Evolutionary conservation across 92 coral and sea anemone genomes (phyloP), one percentile per base, ranked within the genome.

Genomic region (Bergia sp.): DNA sequence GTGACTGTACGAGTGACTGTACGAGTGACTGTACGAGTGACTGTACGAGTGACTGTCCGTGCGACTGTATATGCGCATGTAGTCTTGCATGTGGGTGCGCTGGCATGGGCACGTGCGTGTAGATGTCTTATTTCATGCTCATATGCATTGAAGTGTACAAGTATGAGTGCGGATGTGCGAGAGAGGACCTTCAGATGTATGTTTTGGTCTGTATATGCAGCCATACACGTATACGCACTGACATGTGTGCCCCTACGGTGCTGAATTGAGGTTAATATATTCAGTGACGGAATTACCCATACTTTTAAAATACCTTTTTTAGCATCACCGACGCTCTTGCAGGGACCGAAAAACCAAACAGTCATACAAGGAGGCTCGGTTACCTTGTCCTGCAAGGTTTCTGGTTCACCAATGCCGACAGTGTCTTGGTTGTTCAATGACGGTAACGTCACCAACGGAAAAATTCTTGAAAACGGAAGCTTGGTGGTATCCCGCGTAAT

Each of bases 361-460:
- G 77, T 81, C 49, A 79, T 75, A 0, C 39, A 79, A 42, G 94
- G 94, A 49, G 40, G 84, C 37, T 55, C 86, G 36, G 73, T 85
- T 23, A 85, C 82, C 1, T 87, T 91, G 8, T 41, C 89, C 42
- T 91, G 94, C 42, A 37, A 53, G 11, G 61, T 77, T 16, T 88
- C 82, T 23, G 94, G 91, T 37, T 89, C 94, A 1, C 94, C 94
- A 16, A 47, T 16, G 77, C 94, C 94, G 1, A 43, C 81, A 49
- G 91, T 91, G 45, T 43, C 89, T 42, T 91, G 94, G 94, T 36
- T 50, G 23, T 82, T 91, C 16, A 89, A 89, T 85, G 86, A 86
- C 67, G 78, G 83, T 39, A 89, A 91, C 83, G 77, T 89, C 82
- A 91, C 90, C 37, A 84, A 72, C 41, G 94, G 94, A 16, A 58